A percentile compares a stretch with the other conserved stretches of the same genome.
These are phyloP conservation scores for Ennomos quercinarius DNA, from an alignment of 2,888 invertebrate species.

Conservation along the genomic window DNA sequence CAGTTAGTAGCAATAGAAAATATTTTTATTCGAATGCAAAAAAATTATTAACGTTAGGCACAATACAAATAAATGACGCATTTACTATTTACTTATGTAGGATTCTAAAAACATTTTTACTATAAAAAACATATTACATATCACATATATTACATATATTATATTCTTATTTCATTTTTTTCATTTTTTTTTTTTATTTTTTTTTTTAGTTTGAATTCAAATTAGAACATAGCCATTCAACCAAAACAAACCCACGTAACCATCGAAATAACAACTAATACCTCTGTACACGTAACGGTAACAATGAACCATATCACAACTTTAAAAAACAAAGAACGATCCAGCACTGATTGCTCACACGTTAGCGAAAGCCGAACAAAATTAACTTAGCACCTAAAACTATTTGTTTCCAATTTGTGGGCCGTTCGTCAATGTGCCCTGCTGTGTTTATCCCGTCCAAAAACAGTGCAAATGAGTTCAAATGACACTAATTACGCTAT, in stretches of 20 bases:
- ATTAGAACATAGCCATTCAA: no score
- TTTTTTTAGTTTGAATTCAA: no score
- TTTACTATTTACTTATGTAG: no score
- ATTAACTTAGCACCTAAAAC: slow-evolving; percentile 82
- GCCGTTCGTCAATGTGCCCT: slow-evolving; percentile 73
- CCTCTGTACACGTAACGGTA: slow-evolving; percentile 54
- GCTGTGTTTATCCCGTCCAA: slow-evolving; percentile 82
- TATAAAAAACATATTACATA: no score
- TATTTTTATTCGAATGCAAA: no score
- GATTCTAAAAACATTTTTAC: no score
- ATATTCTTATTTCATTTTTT: no score
- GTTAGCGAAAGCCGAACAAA: slow-evolving; percentile 81
- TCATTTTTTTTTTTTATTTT: no score
- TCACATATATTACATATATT: no score
- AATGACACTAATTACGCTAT: slow-evolving; percentile 81
- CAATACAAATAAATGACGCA: no score
- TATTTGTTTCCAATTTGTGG: slow-evolving; percentile 81
- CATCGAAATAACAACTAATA: neutral
- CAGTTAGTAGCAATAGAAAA: no score
- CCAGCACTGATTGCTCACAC: slow-evolving; percentile 72
- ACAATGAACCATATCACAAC: slow-evolving; percentile 55
- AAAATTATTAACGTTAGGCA: no score
- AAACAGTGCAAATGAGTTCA: slow-evolving; percentile 84
- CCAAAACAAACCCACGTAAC: neutral
- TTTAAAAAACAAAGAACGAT: slow-evolving; percentile 60